phyloP scores from a whole-genome alignment of 2,113 vertebrate genomes.

The Perognathus longimembris region DNA sequence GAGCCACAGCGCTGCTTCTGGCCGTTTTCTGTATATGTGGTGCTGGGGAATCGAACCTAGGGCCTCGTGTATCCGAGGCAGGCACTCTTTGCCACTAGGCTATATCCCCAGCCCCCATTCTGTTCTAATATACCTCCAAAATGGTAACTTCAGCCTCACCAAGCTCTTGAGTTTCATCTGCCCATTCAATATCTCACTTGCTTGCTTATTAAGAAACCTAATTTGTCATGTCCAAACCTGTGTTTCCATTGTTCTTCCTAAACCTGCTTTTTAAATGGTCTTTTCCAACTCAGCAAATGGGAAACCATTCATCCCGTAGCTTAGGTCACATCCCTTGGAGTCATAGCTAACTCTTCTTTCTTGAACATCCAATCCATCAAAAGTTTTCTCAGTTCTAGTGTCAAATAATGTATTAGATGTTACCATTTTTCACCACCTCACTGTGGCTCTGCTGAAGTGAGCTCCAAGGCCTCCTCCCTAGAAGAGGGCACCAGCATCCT shows the following conservation, averaged over 20 bases:
- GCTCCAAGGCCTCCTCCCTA: not conserved
- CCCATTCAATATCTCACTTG: not conserved
- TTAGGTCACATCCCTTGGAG: not conserved
- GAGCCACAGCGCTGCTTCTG: too few species aligned
- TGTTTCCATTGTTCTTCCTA: not conserved
- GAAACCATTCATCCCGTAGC: not conserved
- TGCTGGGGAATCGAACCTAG: too few species aligned
- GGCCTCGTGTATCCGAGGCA: too few species aligned
- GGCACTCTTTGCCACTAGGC: too few species aligned
- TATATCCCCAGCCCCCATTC: too few species aligned
- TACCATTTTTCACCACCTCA: not conserved
- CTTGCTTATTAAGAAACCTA: not conserved
- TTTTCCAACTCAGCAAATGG: not conserved
- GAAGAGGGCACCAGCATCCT: not conserved
- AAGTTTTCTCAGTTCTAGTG: not conserved
- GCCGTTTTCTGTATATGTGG: too few species aligned
- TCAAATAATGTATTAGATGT: not conserved
- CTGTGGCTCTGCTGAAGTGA: not conserved
- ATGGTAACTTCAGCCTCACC: not conserved
- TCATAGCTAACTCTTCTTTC: not conserved
- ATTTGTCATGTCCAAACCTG: not conserved
- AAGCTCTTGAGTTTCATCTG: not conserved
- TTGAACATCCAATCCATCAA: not conserved
- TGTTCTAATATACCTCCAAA: not conserved
- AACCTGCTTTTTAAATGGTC: slow-evolving; percentile 34